Evolutionary conservation across 2,113 vertebrate genomes (phyloP).

Genomic region (Gymnocephalus cernua): DNA sequence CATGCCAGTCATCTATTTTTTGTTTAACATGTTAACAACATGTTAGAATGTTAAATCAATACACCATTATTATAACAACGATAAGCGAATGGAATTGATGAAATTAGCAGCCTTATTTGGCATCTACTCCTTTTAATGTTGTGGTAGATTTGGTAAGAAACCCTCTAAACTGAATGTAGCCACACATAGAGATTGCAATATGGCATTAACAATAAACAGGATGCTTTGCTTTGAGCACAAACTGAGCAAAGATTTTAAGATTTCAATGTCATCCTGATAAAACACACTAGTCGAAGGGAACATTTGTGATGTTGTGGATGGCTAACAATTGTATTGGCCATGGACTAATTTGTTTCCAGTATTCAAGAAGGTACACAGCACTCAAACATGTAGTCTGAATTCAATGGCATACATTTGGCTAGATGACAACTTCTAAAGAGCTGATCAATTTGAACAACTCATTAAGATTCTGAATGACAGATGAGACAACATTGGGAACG

Average conservation of each 20-base stretch:
- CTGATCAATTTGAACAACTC: neutral
- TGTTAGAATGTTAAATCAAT: constrained; percentile 7
- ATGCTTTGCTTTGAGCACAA: neutral
- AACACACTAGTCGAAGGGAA: neutral
- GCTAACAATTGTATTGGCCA: neutral
- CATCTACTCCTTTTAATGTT: neutral
- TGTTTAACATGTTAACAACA: constrained; percentile 7
- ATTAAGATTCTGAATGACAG: neutral
- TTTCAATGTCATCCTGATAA: neutral
- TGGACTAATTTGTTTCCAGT: neutral
- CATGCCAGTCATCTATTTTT: neutral
- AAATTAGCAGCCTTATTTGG: neutral
- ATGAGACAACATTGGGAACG: neutral
- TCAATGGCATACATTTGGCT: neutral
- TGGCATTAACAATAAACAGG: neutral
- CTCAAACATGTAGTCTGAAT: neutral
- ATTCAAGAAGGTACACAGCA: neutral
- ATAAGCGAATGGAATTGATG: neutral
- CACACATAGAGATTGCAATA: neutral
- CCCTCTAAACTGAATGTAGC: neutral
- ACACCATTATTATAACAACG: neutral
- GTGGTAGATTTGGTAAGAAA: constrained; percentile 13
- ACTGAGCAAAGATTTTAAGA: neutral
- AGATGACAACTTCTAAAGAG: neutral
- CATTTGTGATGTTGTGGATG: neutral